Base-by-base conservation (phyloP, 2,888 invertebrate species). In the Stenotaenia linearis region DNA sequence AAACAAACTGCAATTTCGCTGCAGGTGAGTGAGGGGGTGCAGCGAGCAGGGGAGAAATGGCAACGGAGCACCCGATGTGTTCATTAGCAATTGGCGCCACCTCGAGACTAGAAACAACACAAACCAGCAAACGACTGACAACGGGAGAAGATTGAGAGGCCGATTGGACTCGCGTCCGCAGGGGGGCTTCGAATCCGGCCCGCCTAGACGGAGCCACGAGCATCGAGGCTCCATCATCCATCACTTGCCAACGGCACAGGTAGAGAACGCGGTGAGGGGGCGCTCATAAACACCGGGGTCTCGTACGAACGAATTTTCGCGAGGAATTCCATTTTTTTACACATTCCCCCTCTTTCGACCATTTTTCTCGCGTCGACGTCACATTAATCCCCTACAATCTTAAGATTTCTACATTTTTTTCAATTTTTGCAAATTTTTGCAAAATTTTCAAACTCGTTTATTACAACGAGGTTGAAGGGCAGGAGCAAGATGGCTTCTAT, bases 71-170 rank as follows among this genome's bases (percentile, higher is more conserved):
- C 61, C 61, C 61, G 61, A 61, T 61, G 61, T 61, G 61, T 61
- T 61, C 61, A 61, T 61, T 61, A 61, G 61, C 61, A 61, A 61
- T 61, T 61, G 61, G 61, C 61, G 61, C 61, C 61, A 61, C 61
- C 61, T 61, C 61, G 61, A 61, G 61, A 61, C 61, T 61, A 61
- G 61, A 61, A 61, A 61, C 61, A 61, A 61, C 28, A 23, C 61
- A 25, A 23, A 61, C 25, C 23, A 15, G 61, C 61, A 61, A 61
- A 61, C 61, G 61, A 61, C 61, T 61, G 61, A 61, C 61, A 61
- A 61, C 61, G 61, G 61, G 25, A 61, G 61, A 61, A 61, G 61
- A 61, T 61, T 61, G 61, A 61, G 61, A 61, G 61, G 61, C 61
- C 61, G 61, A 61, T 61, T 61, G 61, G 61, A 61, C 61, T 25